Base-by-base conservation (phyloP, 2,888 invertebrate genomes). In the Eupithecia pulchellata region DNA sequence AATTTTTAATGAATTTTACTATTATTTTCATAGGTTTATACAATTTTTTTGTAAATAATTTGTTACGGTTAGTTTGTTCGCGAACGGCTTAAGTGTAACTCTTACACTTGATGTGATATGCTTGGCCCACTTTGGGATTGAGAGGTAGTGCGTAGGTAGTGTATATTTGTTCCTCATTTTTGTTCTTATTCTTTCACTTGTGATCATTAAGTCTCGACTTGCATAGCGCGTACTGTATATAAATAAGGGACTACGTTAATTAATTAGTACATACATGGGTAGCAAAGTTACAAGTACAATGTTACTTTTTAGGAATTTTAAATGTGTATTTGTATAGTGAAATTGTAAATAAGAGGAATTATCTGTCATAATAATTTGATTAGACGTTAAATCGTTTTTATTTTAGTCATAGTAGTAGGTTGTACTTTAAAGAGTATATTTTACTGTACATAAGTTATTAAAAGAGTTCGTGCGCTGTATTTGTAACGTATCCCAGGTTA, bases 271-370 rank as follows among this genome's bases (percentile, higher is more conserved):
- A 92, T 92, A 89, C 85, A 82, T 83, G 80, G 89, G 87, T 91
- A 92, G 92, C 85, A 86, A 90, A 88, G 87, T 80, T 91, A 87
- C 85, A 86, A 94, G 94, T 93, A 93, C 94, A 93, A 93, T 91
- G 91, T 92, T 92, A 92, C 91, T 91, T 92, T 91, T 88, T 91
- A 87, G 84, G 89, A 88, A 89, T 89, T 92, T 61, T 89, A 90
- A 88, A 90, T 79, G 81, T 86, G 86, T 91, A 91, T 89, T n/a
- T 93, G 92, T 93, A 93, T 92, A 93, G 91, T 84, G 79, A 92
- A 47, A 89, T 88, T 94, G 94, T 94, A 94, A 89, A 94, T 94
- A 94, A 94, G 94, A 94, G 90, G 81, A 91, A 93, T 88, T 93
- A 93, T 93, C 89, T 93, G 92, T 91, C 94, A 93, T 93, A 93